Conservation (phyloP, 1,140 invertebrate species). For the Aplysia californica region DNA sequence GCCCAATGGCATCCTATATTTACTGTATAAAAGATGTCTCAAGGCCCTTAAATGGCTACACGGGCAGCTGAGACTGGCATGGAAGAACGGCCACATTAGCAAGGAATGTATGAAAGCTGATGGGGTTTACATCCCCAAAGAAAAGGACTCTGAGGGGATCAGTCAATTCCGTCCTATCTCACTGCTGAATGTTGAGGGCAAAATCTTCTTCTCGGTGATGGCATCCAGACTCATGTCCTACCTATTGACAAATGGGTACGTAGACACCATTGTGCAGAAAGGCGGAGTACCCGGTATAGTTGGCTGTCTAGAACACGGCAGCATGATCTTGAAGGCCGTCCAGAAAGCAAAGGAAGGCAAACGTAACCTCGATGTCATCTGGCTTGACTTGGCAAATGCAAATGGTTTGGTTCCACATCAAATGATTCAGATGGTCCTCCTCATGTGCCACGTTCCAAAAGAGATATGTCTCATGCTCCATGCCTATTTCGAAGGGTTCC, state of each 20-base stretch:
- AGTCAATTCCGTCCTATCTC: background rate
- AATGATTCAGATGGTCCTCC: conserved; percentile 15
- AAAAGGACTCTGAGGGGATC: background rate
- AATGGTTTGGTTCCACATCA: conserved; percentile 36
- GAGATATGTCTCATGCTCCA: conserved; percentile 9
- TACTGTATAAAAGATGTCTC: background rate
- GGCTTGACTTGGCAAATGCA: conserved; percentile 37
- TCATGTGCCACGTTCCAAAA: conserved; percentile 20
- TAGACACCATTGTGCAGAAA: conserved; percentile 32
- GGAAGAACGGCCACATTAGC: background rate
- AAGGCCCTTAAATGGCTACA: background rate
- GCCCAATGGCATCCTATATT: too few relatives aligned
- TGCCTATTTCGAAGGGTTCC: conserved; percentile 29
- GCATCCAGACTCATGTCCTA: conserved; percentile 11
- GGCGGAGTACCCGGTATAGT: conserved; percentile 24
- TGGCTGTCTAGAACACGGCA: conserved; percentile 29
- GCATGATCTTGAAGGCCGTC: conserved; percentile 22
- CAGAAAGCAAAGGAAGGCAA: conserved; percentile 17
- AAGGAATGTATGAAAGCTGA: background rate
- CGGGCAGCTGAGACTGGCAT: background rate
- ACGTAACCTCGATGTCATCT: conserved; percentile 31
- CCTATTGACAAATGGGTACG: conserved; percentile 19
- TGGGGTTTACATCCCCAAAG: background rate
- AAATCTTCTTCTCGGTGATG: background rate
- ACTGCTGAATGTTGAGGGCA: background rate